These are phyloP conservation scores for Indri indri DNA, from an alignment of 2,113 vertebrate species.

Conservation along the genomic window DNA sequence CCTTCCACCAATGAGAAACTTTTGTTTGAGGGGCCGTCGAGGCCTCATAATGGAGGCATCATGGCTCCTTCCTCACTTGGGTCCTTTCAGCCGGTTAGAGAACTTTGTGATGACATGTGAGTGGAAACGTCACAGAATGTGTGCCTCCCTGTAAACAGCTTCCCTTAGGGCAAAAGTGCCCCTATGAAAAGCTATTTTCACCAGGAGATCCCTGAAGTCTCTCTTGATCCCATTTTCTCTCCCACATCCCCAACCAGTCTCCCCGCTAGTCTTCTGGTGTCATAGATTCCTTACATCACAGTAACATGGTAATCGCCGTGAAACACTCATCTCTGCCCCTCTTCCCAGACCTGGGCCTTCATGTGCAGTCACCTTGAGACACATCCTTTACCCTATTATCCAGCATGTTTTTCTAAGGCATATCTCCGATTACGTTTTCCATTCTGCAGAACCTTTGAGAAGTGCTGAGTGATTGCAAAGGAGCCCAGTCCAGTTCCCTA, in stretches of 20 bases:
- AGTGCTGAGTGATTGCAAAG: not conserved
- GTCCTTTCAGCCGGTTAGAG: not conserved
- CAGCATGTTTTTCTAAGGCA: not conserved
- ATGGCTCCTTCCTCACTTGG: not conserved
- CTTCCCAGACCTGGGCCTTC: not conserved
- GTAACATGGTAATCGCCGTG: not conserved
- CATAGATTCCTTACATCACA: not conserved
- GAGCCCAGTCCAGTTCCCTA: not conserved
- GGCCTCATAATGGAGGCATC: not conserved
- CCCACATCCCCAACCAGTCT: not conserved
- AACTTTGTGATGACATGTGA: not conserved
- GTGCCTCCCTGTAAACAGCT: not conserved
- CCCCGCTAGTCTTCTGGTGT: not conserved
- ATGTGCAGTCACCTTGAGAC: not conserved
- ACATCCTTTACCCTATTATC: not conserved
- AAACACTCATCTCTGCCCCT: not conserved
- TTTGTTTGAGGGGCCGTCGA: not conserved
- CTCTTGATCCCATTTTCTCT: not conserved
- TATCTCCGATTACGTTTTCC: conserved; percentile 11
- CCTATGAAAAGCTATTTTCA: not conserved
- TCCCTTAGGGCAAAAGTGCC: not conserved
- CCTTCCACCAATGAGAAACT: not conserved
- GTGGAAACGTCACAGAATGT: not conserved
- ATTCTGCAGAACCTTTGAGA: not conserved
- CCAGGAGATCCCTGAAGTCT: not conserved